Conservation (phyloP, 2,797 vertebrate species). For the Sarcophilus harrisii region DNA sequence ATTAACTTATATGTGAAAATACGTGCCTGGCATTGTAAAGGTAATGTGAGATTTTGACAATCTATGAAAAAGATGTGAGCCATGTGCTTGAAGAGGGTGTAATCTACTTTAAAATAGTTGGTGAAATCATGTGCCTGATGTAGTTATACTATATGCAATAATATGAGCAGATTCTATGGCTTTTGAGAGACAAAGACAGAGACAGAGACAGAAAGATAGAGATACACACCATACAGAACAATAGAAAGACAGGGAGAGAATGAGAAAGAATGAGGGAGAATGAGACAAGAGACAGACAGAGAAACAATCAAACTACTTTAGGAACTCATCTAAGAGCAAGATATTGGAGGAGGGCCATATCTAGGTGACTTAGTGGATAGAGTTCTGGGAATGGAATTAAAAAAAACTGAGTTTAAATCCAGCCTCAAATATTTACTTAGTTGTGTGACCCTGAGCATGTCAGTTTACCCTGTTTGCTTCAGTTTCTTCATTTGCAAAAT, state of each 20-base stretch:
- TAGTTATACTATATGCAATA: background rate
- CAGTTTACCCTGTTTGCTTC: background rate
- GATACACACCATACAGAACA: background rate
- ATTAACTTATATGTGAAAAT: conserved; percentile 16
- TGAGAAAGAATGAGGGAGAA: too few relatives aligned
- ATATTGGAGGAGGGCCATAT: background rate
- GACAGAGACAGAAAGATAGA: too few relatives aligned
- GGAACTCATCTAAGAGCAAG: conserved; percentile 53
- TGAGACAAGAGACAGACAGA: background rate
- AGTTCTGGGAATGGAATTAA: background rate
- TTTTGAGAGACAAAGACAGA: conserved; percentile 3
- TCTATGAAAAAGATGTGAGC: conserved; percentile 24
- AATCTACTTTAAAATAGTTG: conserved; percentile 42
- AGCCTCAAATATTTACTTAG: background rate
- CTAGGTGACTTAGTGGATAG: background rate
- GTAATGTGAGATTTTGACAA: conserved; percentile 2
- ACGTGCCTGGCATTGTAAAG: background rate
- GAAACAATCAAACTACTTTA: conserved; percentile 20
- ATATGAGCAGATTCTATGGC: conserved; percentile 38
- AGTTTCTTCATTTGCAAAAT: background rate
- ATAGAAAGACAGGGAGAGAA: background rate
- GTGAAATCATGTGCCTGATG: conserved; percentile 9
- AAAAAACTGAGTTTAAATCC: background rate
- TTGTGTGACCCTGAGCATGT: background rate
- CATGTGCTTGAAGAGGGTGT: conserved; percentile 12